Evolutionary conservation across 2,888 invertebrate genomes (phyloP).

Genomic region (Mylabris sibirica): DNA sequence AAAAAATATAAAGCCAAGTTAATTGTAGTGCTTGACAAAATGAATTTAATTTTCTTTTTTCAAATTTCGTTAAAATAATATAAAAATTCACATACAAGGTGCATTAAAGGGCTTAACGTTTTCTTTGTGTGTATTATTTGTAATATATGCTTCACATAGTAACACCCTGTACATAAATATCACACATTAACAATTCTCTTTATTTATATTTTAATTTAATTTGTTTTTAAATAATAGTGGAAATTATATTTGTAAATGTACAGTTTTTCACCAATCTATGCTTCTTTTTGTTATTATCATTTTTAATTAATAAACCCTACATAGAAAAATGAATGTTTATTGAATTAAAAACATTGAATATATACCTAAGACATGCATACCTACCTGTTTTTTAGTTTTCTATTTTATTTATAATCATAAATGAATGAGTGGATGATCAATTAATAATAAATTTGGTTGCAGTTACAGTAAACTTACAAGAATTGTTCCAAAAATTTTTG

Average conservation of each 20-base stretch:
- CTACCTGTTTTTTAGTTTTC: conserved; percentile 37
- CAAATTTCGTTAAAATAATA: conserved; percentile 26
- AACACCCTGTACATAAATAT: conserved; percentile 40
- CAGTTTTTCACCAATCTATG: conserved; percentile 16
- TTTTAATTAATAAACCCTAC: conserved; percentile 16
- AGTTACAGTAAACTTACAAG: conserved; percentile 37
- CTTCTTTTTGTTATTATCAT: not conserved
- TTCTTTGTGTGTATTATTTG: not conserved
- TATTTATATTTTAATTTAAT: not conserved
- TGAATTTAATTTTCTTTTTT: not conserved
- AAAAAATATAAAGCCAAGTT: conserved; percentile 29
- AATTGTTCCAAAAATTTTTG: conserved; percentile 22
- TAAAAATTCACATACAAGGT: conserved; percentile 30
- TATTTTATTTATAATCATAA: conserved; percentile 31
- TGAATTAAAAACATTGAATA: conserved; percentile 47
- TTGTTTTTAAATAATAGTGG: conserved; percentile 20
- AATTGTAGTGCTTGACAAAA: conserved; percentile 6
- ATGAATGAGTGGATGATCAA: conserved; percentile 21
- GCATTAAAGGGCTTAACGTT: conserved; percentile 23
- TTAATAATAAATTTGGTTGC: conserved; percentile 34
- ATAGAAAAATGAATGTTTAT: conserved; percentile 41
- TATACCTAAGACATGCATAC: conserved; percentile 48
- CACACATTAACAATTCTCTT: conserved; percentile 24
- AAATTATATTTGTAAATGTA: conserved; percentile 27
- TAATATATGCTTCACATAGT: conserved; percentile 16